Evolutionary conservation across 2,797 vertebrate genomes (phyloP), one percentile per base, ranked within the genome.

Genomic region (Pachyuromys duprasi): DNA sequence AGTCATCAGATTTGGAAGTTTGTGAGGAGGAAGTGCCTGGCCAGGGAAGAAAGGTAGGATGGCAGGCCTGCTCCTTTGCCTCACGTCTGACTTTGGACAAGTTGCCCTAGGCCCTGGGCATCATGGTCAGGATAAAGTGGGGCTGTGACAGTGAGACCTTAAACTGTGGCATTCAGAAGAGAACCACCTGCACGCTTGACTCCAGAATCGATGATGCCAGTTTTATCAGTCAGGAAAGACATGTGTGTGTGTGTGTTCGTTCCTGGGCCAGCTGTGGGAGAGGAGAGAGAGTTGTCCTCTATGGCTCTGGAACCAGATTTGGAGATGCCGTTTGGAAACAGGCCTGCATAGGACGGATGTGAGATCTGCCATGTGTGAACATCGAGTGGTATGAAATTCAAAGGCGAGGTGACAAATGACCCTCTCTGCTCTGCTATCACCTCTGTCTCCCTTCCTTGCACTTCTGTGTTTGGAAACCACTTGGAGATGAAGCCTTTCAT

Each of bases 401-500:
- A 91, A 83, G 57, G 26, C 67, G 26, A 1, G 11, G 67, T 93
- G 80, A 57, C 60, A 53, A 78, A 57, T 67, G 26, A 18, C 31
- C 18, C 49, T 88, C 31, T 74, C 42, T 31, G 63, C 91, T 92
- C 93, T 65, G 8, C 1, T 24, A 26, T 87, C 60, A n/a, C 70
- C 90, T 84, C 24, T 86, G 22, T 67, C 84, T 79, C 45, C 45
- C n/a, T 83, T 88, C 15, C 86, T 65, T 55, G 33, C 2, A 33
- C 87, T 65, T 82, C 20, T 9, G 22, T 83, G 22, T 90, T 96
- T 55, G 36, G 76, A 96, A 63, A 89, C 83, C 89, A 78, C 57
- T 63, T 83, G 62, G 31, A 82, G 55, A 22, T 36, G 42, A 69
- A 84, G 69, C 49, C 39, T 93, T 93, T 94, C 74, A 92, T 97